Base-by-base conservation (phyloP, 1,140 invertebrate species). In the Pseudomyrmex cubaensis region DNA sequence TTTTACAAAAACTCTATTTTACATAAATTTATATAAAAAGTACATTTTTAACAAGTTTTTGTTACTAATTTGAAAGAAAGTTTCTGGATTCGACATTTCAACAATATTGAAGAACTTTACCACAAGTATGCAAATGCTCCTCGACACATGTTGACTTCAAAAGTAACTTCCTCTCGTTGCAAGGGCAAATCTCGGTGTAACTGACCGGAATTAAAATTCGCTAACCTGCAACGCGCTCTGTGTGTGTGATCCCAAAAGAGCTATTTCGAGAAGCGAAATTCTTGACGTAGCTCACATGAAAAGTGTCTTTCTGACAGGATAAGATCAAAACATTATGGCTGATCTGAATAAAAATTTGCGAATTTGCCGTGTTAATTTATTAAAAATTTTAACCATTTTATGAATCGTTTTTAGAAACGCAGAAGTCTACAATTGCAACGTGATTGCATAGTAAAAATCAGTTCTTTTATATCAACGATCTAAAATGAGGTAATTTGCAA, bases 181-280 rank as follows among this genome's bases (percentile, higher is more conserved):
- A 70, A 57, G 64, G 44, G 54, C 64, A 80, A 70, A 80, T 12
- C 75, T 69, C 64, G 20, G 10, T 50, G 66, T 70, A 72, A 80
- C 66, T 48, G n/a, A 72, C 44, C 44, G 52, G 66, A 80, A 80
- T 80, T 80, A 80, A 80, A 80, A 80, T 72, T 72, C 76, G 76
- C 66, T 59, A 80, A 72, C 54, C n/a, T 44, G 44, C 66, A 72
- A 70, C 76, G 54, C 44, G 76, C 35, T 35, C 0, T 35, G 35
- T 35, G 35, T 35, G 35, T 35, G 35, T 15, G 35, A 59, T 80
- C 76, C 54, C 66, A 56, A 72, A 35, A 72, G 46, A 66, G 15
- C 22, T 17, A 54, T 56, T 61, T 46, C 20, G n/a, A 12, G 74
- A 76, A 76, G 74, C 25, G 66, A 72, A 80, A 80, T 70, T 80